Base-by-base conservation (phyloP, 2,888 invertebrate species). In the Aphidoletes aphidimyza region DNA sequence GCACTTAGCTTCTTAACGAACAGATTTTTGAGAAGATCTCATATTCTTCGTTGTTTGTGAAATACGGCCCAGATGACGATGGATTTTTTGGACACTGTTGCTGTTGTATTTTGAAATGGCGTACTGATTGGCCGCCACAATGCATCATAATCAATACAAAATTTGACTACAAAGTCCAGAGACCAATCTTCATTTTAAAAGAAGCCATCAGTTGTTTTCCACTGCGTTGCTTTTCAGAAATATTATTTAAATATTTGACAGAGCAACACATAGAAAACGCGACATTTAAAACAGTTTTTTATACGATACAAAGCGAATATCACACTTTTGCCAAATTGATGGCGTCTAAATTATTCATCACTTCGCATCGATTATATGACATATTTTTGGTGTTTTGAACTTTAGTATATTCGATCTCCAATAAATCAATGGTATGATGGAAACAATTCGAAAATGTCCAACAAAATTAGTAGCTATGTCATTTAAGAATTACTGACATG, bases 181-280 rank as follows among this genome's bases (percentile, higher is more conserved):
- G n/a, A n/a, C n/a, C 22, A 6, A 22, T 54, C 11, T 54, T 26
- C 54, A 11, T 54, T 54, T n/a, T 26, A 19, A 54, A 54, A 54
- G 54, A 22, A 54, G 69, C 69, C 69, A 30, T 69, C 34, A 17
- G 54, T n/a, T n/a, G n/a, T n/a, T n/a, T n/a, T n/a, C n/a, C n/a
- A 6, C 54, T 22, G 14, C 22, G 54, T 14, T 14, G 22, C 22
- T 34, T 30, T 30, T 11, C 2, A 69, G 34, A 69, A 69, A 69
- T 69, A 17, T 69, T 69, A 69, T 30, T 69, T 69, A 14, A 14
- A 26, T 30, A 69, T 69, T 69, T 69, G 69, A 69, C 69, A 69
- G 26, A 69, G 26, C 69, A 30, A 69, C 69, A 69, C 69, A 69
- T 69, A 69, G 30, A 47, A 69, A 69, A 69, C 69, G 30, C 30